Percentiles rank a stretch among this genome's conserved stretches.
Conservation (phyloP, 1,140 invertebrate genomes). For the Carposina sasakii region DNA sequence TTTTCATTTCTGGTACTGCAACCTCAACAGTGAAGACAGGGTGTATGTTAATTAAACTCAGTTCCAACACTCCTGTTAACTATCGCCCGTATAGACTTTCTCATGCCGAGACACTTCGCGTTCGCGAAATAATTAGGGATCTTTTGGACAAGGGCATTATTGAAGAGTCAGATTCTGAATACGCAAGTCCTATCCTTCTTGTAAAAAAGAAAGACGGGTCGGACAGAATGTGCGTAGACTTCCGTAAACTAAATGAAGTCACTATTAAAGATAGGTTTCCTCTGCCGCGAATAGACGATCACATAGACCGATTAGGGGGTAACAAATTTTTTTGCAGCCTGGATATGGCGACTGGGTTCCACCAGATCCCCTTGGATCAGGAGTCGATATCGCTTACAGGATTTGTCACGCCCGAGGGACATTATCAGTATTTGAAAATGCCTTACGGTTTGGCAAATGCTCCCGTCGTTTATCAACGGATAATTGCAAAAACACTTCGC, state of each 20-base stretch:
- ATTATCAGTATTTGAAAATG: slow-evolving; percentile 14
- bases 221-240: slow-evolving; percentile 27
- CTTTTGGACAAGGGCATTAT: slow-evolving; percentile 26
- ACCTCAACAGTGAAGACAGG: too few species aligned
- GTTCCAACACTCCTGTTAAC: too few species aligned
- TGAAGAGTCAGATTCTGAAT: slow-evolving; percentile 31
- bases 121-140: too few species aligned
- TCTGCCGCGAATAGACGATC: slow-evolving; percentile 21
- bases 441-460: slow-evolving; percentile 14
- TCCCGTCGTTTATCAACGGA: slow-evolving; percentile 9
- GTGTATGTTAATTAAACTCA: too few species aligned
- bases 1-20: too few species aligned
- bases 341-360: neutral
- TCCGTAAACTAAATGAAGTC: slow-evolving; percentile 25
- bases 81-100: too few species aligned
- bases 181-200: slow-evolving; percentile 35
- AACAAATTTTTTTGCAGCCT: slow-evolving; percentile 33
- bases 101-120: too few species aligned
- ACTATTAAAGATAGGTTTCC: slow-evolving; percentile 26
- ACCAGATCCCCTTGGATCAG: neutral
- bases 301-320: neutral
- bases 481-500: slow-evolving; percentile 8
- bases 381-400: neutral
- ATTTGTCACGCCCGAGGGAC: neutral
- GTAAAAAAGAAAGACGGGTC: slow-evolving; percentile 31